phyloP scores from a whole-genome alignment of 2,888 invertebrate genomes.

The Halictus ligatus region DNA sequence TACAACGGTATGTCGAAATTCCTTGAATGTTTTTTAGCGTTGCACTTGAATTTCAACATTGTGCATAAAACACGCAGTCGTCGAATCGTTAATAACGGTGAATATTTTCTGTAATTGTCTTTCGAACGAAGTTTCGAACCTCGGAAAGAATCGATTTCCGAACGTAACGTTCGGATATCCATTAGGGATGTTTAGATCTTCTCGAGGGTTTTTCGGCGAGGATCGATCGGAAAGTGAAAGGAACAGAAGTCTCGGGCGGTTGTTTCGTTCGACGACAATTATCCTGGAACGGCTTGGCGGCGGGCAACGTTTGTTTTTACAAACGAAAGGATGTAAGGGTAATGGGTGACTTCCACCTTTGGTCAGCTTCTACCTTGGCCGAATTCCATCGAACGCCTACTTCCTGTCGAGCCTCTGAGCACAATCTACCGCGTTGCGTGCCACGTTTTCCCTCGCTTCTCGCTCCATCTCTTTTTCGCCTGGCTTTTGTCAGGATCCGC shows the following conservation, averaged over 20 bases:
- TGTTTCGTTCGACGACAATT: slow-evolving; percentile 41
- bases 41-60: background rate
- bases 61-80: no score
- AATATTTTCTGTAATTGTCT: background rate
- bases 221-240: slow-evolving; percentile 3
- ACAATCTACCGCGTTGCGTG: slow-evolving; percentile 74
- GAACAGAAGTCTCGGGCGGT: background rate
- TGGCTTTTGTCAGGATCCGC: slow-evolving; percentile 28
- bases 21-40: background rate
- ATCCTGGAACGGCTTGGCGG: slow-evolving; percentile 41
- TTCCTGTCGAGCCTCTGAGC: slow-evolving; percentile 82
- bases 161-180: background rate
- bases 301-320: slow-evolving; percentile 69
- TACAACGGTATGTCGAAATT: background rate
- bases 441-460: slow-evolving; percentile 63
- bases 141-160: background rate
- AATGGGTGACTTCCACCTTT: slow-evolving; percentile 81
- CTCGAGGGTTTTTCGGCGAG: background rate
- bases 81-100: background rate
- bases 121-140: background rate
- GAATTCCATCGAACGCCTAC: slow-evolving; percentile 83
- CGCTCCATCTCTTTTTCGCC: slow-evolving; percentile 35
- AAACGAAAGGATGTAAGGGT: slow-evolving; percentile 75
- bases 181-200: background rate
- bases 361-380: slow-evolving; percentile 81